phyloP scores from a whole-genome alignment of 1,140 invertebrate genomes.

The Drosophila triauraria region DNA sequence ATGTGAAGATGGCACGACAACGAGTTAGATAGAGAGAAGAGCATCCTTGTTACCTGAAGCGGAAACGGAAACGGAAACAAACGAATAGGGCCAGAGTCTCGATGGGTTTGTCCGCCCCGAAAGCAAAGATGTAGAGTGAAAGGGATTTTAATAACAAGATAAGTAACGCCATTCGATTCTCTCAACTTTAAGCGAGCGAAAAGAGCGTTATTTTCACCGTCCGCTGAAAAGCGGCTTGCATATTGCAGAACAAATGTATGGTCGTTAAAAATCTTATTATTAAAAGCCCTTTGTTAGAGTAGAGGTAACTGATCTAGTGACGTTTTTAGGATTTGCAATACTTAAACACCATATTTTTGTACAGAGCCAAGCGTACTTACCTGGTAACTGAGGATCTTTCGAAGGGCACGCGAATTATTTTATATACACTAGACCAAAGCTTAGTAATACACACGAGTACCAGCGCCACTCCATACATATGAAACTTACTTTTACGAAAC shows the following conservation, averaged over 20 bases:
- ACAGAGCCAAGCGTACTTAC: conserved; percentile 36
- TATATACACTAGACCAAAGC: conserved; percentile 79
- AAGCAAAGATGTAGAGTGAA: not conserved
- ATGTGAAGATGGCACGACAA: conserved; percentile 50
- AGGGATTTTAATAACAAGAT: no score
- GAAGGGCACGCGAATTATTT: conserved; percentile 59
- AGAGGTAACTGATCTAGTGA: conserved; percentile 29
- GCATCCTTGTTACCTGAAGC: conserved; percentile 47
- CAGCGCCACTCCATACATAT: conserved; percentile 57
- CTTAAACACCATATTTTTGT: conserved; percentile 39
- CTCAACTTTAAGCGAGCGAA: no score
- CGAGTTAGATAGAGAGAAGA: conserved; percentile 8
- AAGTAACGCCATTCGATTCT: no score
- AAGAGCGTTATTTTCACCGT: no score
- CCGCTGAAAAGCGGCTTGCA: no score
- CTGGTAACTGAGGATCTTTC: conserved; percentile 38
- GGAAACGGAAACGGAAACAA: conserved; percentile 20
- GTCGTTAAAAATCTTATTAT: no score
- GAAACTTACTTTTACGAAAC: conserved; percentile 62
- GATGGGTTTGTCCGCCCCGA: not conserved
- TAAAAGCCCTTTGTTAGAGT: not conserved
- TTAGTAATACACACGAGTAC: conserved; percentile 73
- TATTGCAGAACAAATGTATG: no score
- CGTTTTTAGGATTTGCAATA: conserved; percentile 43
- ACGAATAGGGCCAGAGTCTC: not conserved